phyloP scores from a whole-genome alignment of 1,140 invertebrate species.

The Pseudomyrmex sp. region DNA sequence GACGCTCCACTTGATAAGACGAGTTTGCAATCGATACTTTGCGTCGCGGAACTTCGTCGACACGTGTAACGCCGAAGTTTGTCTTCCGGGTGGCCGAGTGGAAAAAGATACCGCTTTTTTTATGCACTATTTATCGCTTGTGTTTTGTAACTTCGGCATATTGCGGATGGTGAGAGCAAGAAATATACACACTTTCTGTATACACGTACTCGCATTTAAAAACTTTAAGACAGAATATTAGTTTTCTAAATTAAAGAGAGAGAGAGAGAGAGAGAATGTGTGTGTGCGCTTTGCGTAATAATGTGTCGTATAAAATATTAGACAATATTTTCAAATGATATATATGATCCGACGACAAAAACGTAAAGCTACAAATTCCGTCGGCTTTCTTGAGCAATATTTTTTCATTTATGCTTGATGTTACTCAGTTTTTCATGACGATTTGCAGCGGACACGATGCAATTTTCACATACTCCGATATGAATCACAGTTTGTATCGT shows the following conservation, averaged over 20 bases:
- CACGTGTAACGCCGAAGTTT: constrained; percentile 47
- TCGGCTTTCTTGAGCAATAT: constrained; percentile 33
- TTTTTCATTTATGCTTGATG: constrained; percentile 38
- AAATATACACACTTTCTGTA: background rate
- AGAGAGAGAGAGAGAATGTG: background rate
- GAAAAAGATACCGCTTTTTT: constrained; percentile 38
- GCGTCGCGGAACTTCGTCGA: constrained; percentile 51
- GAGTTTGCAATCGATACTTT: constrained; percentile 71
- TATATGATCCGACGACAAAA: background rate
- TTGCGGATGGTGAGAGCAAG: background rate
- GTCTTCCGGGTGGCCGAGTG: background rate
- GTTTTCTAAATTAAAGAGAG: background rate
- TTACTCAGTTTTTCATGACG: constrained; percentile 27
- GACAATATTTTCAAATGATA: background rate
- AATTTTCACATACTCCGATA: constrained; percentile 49
- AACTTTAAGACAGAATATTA: background rate
- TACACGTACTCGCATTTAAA: background rate
- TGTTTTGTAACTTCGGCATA: background rate
- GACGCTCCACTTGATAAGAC: constrained; percentile 67
- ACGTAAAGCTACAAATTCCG: background rate
- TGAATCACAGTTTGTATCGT: constrained; percentile 37
- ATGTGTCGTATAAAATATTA: background rate
- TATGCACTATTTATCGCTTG: constrained; percentile 25
- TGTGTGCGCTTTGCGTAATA: background rate
- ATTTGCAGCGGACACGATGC: constrained; percentile 36